Base-by-base conservation (phyloP, 2,113 vertebrate genomes). In the Megalops atlanticus region DNA sequence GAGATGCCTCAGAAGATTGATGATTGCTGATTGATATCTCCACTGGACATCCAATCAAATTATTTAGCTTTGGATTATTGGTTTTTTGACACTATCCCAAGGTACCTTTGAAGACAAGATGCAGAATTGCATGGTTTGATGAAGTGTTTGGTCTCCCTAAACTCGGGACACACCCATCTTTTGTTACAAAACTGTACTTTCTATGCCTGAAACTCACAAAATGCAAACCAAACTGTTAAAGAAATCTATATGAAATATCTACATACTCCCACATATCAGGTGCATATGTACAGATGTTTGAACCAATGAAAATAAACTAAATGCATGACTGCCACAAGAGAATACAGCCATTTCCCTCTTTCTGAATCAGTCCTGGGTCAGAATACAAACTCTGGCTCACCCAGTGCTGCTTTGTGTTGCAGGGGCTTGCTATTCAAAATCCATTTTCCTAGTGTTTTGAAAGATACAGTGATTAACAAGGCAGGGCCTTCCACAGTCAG, bases 381-480 rank as follows among this genome's bases (percentile, higher is more conserved):
- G 31, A 64, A 64, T 64, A 21, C 10, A 64, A 64, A 8, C 54
- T 64, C 54, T 64, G 54, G 31, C 54, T 7, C n/a, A 64, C 3
- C 54, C 54, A 3, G 6, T 64, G 31, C 2, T 64, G 24, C n/a
- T 64, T 64, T 64, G 54, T 64, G 54, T 21, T 64, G 54, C n/a
- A 6, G n/a, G 52, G 3, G 24, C 18, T 31, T 64, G 24, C n/a
- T 64, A 64, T 54, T 54, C 49, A 54, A 54, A 6, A 24, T 21
- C 24, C 24, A 3, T 54, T 54, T 54, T 24, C 18, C 18, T 54
- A 24, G 24, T 21, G 1, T 24, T 4, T 64, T 64, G 54, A 64
- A 64, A 31, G n/a, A 64, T 64, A 64, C 54, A 24, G 69, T 68
- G 27, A 31, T 69, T 33, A 69, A 71, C 31, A 71, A 71, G 69